Evolutionary conservation across 1,140 invertebrate species (phyloP), one percentile per base, ranked within the genome.

Genomic region (Sinella curviseta): DNA sequence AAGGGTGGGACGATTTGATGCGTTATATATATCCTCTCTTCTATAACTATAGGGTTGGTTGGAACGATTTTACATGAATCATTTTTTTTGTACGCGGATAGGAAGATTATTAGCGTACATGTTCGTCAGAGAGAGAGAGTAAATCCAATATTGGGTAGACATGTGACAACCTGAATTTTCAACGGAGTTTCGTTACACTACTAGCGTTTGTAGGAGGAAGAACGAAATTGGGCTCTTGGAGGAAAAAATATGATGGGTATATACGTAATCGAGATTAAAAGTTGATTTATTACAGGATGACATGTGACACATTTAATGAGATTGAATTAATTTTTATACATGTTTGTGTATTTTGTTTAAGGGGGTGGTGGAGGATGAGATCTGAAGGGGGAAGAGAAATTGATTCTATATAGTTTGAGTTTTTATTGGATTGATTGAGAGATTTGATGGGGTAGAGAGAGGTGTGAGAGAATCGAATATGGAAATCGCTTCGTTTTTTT

Each of bases 111-210:
- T n/a, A n/a, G n/a, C n/a, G n/a, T n/a, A n/a, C n/a, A n/a, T n/a
- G n/a, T n/a, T n/a, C n/a, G n/a, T n/a, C n/a, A n/a, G n/a, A n/a
- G n/a, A n/a, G n/a, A n/a, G n/a, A n/a, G 65, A 30, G 31, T 70
- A 33, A 70, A 70, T 70, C 65, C 28, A 70, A 33, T 33, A 70
- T 3, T 31, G 1, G 2, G 4, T 70, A n/a, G 65, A 33, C 65
- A 70, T 70, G 26, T 70, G 65, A 70, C 65, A 70, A 70, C 26
- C 30, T 70, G 65, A 70, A 70, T 70, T 30, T 33, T 48, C 39
- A 30, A 33, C 65, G 24, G 26, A 31, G 30, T 70, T 70, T 24
- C 30, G 8, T 31, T n/a, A 3, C 14, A 12, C 12, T 60, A 24
- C 55, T n/a, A 12, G 4, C 24, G 14, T 60, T 17, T 8, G 14